Conservation (phyloP, 2,113 vertebrate genomes). For the Phalacrocorax brasilianus region DNA sequence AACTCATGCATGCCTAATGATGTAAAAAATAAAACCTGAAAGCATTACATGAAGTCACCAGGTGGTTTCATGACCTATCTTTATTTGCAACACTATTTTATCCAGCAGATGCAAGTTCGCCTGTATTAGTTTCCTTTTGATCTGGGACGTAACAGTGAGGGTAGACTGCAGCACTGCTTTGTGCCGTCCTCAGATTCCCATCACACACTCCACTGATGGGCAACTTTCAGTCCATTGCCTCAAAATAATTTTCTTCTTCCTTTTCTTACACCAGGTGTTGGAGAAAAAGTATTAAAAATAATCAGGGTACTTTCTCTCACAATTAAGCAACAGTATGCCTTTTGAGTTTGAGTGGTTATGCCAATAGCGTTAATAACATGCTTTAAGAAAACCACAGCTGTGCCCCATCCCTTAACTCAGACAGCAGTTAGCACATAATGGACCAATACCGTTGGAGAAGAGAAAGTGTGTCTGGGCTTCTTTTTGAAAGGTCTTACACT, state of each 20-base stretch:
- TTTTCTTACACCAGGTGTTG: background rate
- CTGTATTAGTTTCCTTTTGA: background rate
- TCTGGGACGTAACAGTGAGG: background rate
- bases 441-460: background rate
- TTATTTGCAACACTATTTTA: background rate
- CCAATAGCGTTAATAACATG: background rate
- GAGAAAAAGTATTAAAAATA: background rate
- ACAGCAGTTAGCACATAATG: accelerated
- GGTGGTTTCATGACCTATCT: background rate
- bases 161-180: background rate
- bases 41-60: background rate
- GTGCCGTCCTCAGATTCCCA: background rate
- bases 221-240: background rate
- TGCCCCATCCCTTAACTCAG: background rate
- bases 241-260: background rate
- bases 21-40: background rate
- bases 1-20: background rate
- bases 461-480: background rate
- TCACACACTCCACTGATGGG: accelerated
- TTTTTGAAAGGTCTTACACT: background rate
- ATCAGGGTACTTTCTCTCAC: background rate
- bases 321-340: background rate
- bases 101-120: background rate
- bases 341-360: background rate
- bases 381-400: background rate